Conservation (phyloP, 2,888 invertebrate genomes). For the Stenodema calcarata region DNA sequence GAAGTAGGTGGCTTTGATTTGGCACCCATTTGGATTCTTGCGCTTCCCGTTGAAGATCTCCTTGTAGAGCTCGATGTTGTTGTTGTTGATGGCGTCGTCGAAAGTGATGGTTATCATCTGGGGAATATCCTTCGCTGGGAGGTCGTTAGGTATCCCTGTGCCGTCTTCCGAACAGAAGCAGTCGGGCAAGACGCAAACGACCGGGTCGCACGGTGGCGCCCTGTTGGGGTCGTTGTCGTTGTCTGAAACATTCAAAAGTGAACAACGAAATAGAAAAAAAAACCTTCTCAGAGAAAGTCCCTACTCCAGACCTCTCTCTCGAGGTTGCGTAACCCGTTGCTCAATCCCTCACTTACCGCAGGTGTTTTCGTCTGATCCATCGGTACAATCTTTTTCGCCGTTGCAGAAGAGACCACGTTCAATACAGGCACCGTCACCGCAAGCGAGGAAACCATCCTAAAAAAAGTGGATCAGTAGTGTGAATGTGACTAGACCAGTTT, state of each 20-base stretch:
- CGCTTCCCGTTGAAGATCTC: constrained; percentile 89
- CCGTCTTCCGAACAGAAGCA: constrained; percentile 95
- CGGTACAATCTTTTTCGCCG: constrained; percentile 86
- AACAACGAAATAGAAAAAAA: not conserved
- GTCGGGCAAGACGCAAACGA: constrained; percentile 86
- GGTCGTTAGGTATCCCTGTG: constrained; percentile 82
- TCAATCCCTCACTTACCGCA: constrained; percentile 73
- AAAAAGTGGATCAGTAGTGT: not conserved
- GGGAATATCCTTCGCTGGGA: constrained; percentile 84
- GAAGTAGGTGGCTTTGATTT: constrained; percentile 91
- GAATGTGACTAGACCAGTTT: not conserved
- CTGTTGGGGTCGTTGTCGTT: constrained; percentile 93
- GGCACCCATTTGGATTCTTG: constrained; percentile 91
- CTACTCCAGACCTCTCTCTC: constrained; percentile 13
- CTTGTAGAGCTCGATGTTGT: constrained; percentile 91
- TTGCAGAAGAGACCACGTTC: constrained; percentile 92
- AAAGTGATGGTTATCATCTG: constrained; percentile 95
- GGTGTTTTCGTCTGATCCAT: constrained; percentile 88
- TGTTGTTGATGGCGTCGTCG: constrained; percentile 93
- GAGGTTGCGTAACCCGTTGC: constrained; percentile 1
- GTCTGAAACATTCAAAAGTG: constrained; percentile 65
- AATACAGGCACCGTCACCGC: constrained; percentile 85
- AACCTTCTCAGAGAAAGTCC: not conserved
- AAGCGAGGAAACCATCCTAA: constrained; percentile 83
- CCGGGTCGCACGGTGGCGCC: constrained; percentile 86